phyloP scores from a whole-genome alignment of 2,113 vertebrate genomes.

The Agelaius tricolor region DNA sequence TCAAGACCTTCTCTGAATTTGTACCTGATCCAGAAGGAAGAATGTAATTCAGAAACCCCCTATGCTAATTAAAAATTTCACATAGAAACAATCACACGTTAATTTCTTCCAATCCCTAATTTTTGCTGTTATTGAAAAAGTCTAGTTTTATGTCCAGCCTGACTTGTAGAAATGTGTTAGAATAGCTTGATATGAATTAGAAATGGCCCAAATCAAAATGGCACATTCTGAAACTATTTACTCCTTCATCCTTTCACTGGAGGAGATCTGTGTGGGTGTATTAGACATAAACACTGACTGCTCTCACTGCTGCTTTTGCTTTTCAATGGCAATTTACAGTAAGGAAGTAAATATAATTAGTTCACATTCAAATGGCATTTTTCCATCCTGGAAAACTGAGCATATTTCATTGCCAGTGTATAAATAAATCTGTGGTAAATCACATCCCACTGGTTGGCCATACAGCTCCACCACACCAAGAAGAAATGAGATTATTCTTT shows the following conservation, averaged over 20 bases:
- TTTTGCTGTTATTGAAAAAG: not conserved
- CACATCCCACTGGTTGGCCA: not conserved
- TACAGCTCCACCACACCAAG: not conserved
- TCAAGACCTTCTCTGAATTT: not conserved
- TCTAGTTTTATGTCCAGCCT: not conserved
- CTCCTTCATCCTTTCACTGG: not conserved
- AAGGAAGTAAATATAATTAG: not conserved
- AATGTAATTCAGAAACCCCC: not conserved
- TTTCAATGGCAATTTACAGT: not conserved
- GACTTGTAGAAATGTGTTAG: not conserved
- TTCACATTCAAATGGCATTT: not conserved
- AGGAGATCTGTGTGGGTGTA: not conserved
- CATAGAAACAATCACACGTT: not conserved
- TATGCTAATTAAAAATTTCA: not conserved
- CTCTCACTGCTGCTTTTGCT: not conserved
- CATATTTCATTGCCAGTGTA: not conserved
- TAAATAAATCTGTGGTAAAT: constrained; percentile 11
- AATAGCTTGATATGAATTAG: not conserved
- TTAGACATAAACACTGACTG: not conserved
- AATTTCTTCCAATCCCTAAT: not conserved
- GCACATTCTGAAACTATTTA: not conserved
- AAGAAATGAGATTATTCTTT: not conserved
- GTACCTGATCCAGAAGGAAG: not conserved
- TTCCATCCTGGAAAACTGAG: not conserved
- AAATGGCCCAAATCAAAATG: not conserved